Base-by-base conservation (phyloP, 2,113 vertebrate species). In the Paradisaea rubra region DNA sequence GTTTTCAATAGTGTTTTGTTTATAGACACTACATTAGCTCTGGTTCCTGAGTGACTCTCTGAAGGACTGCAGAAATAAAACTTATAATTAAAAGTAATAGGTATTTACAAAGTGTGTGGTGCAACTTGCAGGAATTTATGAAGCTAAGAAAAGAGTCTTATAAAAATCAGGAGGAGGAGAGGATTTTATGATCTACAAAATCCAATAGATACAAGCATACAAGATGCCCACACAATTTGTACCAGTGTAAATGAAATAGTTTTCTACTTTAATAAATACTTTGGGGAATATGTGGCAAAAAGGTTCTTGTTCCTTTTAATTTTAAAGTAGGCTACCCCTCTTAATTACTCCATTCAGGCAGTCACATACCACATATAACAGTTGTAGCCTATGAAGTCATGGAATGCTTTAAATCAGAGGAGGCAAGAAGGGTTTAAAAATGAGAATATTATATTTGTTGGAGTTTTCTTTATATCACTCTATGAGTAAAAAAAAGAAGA, bases 351-450 rank as follows among this genome's bases (percentile, higher is more conserved):
- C 49, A 65, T 72, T 72, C 66, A 81, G 23, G 41, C 63, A 86
- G 76, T 79, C 95, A 94, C 1, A 3, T 78, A 91, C 44, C 2
- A 7, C 49, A 50, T 86, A 44, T 33, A 80, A 42, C 81, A 60
- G 76, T 61, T 88, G 30, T 13, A 95, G 95, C 61, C 2, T 2
- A 85, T 97, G 91, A 96, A 94, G 81, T 93, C 42, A 95, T 91
- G 41, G 87, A 96, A 95, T 74, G 30, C 16, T 88, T 93, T 93
- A 95, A 92, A 85, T 88, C 56, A 78, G 33, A 86, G 30, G 27
- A 88, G 73, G 50, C 39, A 86, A 95, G 35, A 73, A 57, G 35
- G 28, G 54, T 83, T 95, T 95, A 11, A 80, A 79, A 89, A 31
- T 11, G 10, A 83, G 6, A 91, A 42, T 52, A 78, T 50, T 74